Evolutionary conservation across 2,888 invertebrate species (phyloP), one percentile per base, ranked within the genome.

Genomic region (Chloroclysta siterata): DNA sequence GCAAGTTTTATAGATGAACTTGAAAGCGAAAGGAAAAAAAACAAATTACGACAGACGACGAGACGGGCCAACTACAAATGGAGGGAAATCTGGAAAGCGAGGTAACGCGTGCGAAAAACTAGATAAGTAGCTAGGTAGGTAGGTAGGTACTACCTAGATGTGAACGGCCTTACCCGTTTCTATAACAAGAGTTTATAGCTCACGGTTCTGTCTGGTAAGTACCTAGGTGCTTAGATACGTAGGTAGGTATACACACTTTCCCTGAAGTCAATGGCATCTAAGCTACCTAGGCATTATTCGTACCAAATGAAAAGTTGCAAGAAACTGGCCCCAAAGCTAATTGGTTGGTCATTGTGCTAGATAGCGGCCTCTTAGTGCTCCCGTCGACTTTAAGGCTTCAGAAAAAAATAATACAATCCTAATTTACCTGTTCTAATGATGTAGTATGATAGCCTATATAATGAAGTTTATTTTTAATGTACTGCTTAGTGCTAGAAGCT

Each of bases 41-140:
- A 46, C 53, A 52, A 64, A 60, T 55, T 29, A 50, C 48, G 29
- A 46, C 39, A 44, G 36, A 36, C 59, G 17, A 50, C 58, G 11
- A 39, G 50, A 44, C 60, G 52, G 29, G 42, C 59, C 62, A 68
- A 66, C 80, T 79, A 81, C 77, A 83, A 84, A 87, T 83, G 85
- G 86, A 84, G 87, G 85, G 88, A 89, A 88, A 89, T 79, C 83
- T 81, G 80, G 87, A 87, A 88, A 89, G 89, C 84, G 85, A 84
- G 80, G 82, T 62, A 62, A 79, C 85, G 80, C 86, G 87, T 88
- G 89, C 76, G 89, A 89, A 90, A 88, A 87, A 84, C 83, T 77
- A 77, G 80, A 77, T 22, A 22, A 22, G 22, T 22, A 1, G 22
- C 22, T 22, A 22, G 22, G 22, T 22, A 3, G 22, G 22, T 22